Evolutionary conservation across 2,888 invertebrate species (phyloP).

Genomic region (Aphrophora alni): DNA sequence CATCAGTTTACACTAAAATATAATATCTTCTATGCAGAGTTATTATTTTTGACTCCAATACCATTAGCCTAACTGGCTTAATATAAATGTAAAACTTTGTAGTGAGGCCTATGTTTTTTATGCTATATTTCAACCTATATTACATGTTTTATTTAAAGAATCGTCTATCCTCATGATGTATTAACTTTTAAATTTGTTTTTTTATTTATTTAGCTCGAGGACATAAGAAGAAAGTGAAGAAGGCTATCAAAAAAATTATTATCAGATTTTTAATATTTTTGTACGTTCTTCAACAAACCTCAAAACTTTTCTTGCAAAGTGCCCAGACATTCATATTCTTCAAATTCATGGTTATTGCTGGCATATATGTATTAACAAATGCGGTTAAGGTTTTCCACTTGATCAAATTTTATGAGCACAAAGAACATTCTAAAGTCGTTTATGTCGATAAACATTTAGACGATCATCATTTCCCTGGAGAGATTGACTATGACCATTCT

Average conservation of each 20-base stretch:
- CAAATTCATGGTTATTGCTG: background rate
- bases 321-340: background rate
- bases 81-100: no score
- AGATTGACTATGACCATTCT: background rate
- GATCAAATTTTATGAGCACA: background rate
- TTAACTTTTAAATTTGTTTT: background rate
- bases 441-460: background rate
- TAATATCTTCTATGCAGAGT: no score
- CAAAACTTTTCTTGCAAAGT: background rate
- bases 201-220: conserved; percentile 6
- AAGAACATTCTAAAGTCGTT: background rate
- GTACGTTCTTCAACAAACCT: background rate
- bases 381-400: background rate
- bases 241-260: background rate
- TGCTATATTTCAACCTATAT: no score
- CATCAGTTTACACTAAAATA: no score
- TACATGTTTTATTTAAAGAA: no score
- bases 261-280: background rate
- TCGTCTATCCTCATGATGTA: no score
- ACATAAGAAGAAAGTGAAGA: conserved; percentile 4
- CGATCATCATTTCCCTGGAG: background rate
- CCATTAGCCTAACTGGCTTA: no score
- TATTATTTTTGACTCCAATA: no score
- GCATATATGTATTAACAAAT: background rate
- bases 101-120: no score